phyloP scores from a whole-genome alignment of 2,888 invertebrate species.

The Cephus rjabovi region DNA sequence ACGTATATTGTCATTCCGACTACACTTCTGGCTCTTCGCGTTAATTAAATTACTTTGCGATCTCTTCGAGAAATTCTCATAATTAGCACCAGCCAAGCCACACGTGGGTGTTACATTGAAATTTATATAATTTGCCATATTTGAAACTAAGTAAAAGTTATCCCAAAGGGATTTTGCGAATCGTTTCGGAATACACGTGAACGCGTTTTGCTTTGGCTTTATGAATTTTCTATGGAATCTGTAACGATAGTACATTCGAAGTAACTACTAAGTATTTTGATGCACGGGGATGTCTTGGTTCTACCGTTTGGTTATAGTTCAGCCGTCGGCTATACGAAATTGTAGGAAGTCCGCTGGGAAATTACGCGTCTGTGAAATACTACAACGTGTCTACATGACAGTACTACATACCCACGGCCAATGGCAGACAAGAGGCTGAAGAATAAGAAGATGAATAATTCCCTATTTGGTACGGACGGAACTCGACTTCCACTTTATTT shows the following conservation, averaged over 20 bases:
- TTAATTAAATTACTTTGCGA: slow-evolving; percentile 52
- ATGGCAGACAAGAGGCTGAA: background rate
- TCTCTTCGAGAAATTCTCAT: slow-evolving; percentile 6
- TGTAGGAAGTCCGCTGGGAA: slow-evolving; percentile 52
- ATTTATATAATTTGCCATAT: background rate
- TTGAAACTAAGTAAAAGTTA: background rate
- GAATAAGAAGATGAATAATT: background rate
- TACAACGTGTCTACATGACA: background rate
- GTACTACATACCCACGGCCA: background rate
- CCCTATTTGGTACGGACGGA: background rate
- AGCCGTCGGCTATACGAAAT: background rate
- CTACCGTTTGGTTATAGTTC: background rate
- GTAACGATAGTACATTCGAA: background rate
- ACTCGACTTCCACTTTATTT: background rate
- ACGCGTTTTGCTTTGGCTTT: background rate
- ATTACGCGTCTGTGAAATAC: slow-evolving; percentile 41
- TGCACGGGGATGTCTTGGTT: background rate
- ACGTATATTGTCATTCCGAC: no score
- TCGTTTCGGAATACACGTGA: background rate
- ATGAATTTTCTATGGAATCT: background rate
- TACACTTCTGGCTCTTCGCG: slow-evolving; percentile 33
- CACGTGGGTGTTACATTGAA: background rate
- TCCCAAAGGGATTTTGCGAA: background rate
- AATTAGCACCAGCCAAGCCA: background rate
- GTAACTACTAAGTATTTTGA: background rate